Evolutionary conservation across 2,888 invertebrate species (phyloP).

Genomic region (Catonia carolina): DNA sequence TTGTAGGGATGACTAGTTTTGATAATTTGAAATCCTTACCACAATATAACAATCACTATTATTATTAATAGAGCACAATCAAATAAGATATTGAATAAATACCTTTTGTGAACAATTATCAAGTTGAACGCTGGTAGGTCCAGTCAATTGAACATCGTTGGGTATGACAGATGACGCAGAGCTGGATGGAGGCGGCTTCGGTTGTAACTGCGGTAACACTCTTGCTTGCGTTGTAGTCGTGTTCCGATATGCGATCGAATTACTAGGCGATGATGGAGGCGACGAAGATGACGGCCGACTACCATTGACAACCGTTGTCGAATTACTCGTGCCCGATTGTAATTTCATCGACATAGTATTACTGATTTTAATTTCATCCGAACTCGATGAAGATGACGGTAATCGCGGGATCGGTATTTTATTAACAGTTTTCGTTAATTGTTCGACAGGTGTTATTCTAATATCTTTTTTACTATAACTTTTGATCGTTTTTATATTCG

Average conservation of each 20-base stretch:
- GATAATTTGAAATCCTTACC: too few relatives aligned
- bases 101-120: too few relatives aligned
- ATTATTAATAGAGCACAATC: too few relatives aligned
- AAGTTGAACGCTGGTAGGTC: too few relatives aligned
- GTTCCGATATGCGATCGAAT: background rate
- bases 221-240: background rate
- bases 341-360: conserved; percentile 1
- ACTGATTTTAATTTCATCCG: conserved; percentile 1
- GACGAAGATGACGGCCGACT: background rate
- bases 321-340: too few relatives aligned
- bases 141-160: too few relatives aligned
- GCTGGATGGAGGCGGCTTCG: background rate
- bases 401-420: background rate
- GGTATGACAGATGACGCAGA: background rate
- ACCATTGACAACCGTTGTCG: background rate
- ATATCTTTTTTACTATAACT: too few relatives aligned
- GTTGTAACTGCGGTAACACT: conserved; percentile 4
- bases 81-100: too few relatives aligned
- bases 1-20: too few relatives aligned
- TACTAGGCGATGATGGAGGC: background rate
- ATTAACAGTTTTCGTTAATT: background rate
- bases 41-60: too few relatives aligned
- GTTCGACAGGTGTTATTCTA: too few relatives aligned
- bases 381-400: background rate
- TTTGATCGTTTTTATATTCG: too few relatives aligned